These are phyloP conservation scores for Coleophora deauratella DNA, from an alignment of 2,888 invertebrate species.

Conservation along the genomic window DNA sequence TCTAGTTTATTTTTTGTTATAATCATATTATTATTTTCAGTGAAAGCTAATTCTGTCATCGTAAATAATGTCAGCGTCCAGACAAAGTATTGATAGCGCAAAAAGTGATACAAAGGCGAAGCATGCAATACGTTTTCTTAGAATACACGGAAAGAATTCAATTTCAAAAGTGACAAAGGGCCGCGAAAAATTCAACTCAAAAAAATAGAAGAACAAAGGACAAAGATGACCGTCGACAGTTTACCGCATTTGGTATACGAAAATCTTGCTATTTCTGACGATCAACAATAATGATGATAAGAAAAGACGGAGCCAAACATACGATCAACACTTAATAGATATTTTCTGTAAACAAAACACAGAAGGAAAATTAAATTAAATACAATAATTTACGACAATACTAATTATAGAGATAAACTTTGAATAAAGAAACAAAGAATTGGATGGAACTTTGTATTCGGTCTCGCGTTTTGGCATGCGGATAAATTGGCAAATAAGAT, in stretches of 20 bases:
- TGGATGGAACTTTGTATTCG: conserved; percentile 22
- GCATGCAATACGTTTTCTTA: conserved; percentile 69
- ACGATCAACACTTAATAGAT: not conserved
- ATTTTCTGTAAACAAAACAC: not conserved
- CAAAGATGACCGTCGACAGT: conserved; percentile 46
- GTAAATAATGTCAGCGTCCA: conserved; percentile 60
- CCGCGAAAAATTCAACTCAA: conserved; percentile 54
- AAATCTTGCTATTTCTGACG: conserved; percentile 9
- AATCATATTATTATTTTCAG: conserved; percentile 28
- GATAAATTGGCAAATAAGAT: conserved; percentile 51
- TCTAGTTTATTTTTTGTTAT: no score
- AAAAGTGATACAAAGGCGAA: conserved; percentile 73
- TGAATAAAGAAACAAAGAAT: conserved; percentile 27
- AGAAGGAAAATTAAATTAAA: conserved; percentile 12
- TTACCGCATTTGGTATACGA: conserved; percentile 29
- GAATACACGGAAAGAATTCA: conserved; percentile 69
- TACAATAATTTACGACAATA: conserved; percentile 15
- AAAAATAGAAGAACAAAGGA: conserved; percentile 46
- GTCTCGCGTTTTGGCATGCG: conserved; percentile 26
- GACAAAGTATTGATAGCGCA: conserved; percentile 55
- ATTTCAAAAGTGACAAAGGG: conserved; percentile 56
- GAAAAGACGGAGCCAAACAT: no score
- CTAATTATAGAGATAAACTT: conserved; percentile 24
- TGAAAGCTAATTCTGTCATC: conserved; percentile 33
- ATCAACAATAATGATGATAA: no score